Evolutionary conservation across 2,888 invertebrate genomes (phyloP).

Genomic region (Oscheius sp.): DNA sequence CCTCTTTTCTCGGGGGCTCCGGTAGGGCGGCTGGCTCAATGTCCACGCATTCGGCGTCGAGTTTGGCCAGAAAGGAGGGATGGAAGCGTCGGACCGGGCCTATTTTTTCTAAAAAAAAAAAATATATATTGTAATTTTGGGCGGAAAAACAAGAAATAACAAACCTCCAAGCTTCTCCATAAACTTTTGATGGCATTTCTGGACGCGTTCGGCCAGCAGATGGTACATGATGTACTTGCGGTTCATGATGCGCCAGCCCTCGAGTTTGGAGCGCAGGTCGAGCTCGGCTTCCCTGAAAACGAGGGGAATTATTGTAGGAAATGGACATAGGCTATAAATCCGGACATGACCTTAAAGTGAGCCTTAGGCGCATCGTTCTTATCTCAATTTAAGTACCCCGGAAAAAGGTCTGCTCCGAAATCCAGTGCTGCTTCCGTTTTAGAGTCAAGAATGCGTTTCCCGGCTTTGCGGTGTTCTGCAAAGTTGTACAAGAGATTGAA

Average conservation of each 20-base stretch:
- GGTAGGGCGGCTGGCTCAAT: conserved; percentile 27
- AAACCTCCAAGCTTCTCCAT: conserved; percentile 27
- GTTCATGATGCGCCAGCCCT: conserved; percentile 43
- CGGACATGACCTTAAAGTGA: background rate
- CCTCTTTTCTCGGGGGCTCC: conserved; percentile 16
- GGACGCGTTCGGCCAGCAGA: conserved; percentile 34
- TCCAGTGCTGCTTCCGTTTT: too few relatives aligned
- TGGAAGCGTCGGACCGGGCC: conserved; percentile 13
- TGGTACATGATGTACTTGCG: conserved; percentile 38
- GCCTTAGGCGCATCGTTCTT: too few relatives aligned
- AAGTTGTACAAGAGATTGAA: too few relatives aligned
- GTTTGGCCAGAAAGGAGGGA: conserved; percentile 30
- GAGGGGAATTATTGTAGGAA: background rate
- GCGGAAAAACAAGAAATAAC: background rate
- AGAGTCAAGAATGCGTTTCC: too few relatives aligned
- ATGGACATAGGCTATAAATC: background rate
- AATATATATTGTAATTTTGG: background rate
- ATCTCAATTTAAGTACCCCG: too few relatives aligned
- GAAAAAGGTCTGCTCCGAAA: too few relatives aligned
- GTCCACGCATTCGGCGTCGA: conserved; percentile 20
- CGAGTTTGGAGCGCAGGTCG: conserved; percentile 36
- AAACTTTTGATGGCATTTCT: conserved; percentile 25
- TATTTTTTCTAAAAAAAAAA: background rate
- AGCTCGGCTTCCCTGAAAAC: conserved; percentile 35
- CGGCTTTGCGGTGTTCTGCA: too few relatives aligned